phyloP scores from a whole-genome alignment of 2,113 vertebrate species.

The Osmerus eperlanus region DNA sequence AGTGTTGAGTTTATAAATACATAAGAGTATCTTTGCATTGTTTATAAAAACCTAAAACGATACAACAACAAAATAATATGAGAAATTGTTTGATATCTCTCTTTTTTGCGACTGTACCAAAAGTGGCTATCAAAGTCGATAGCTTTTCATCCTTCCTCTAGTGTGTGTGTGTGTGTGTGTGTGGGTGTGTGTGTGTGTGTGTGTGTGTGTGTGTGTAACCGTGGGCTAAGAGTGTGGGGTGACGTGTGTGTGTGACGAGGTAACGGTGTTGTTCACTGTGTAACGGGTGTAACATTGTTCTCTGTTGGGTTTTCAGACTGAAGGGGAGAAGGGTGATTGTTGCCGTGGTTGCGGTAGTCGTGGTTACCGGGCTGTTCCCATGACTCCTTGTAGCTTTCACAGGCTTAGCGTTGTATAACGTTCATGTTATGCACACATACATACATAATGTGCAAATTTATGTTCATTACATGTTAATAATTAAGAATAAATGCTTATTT shows the following conservation, averaged over 20 bases:
- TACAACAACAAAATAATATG: conserved; percentile 58
- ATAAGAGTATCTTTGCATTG: conserved; percentile 88
- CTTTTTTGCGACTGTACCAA: conserved; percentile 93
- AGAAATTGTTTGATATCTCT: conserved; percentile 87
- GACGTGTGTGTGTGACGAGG: not conserved
- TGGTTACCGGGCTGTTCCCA: conserved; percentile 30
- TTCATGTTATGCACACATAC: too few species aligned
- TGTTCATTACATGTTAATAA: too few species aligned
- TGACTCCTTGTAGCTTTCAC: too few species aligned
- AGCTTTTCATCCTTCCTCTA: conserved; percentile 73
- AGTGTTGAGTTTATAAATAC: conserved; percentile 93
- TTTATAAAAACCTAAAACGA: conserved; percentile 82
- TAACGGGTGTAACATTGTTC: conserved; percentile 65
- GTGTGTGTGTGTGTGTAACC: conserved; percentile 56
- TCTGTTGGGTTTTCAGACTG: conserved; percentile 54
- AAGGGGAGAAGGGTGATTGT: conserved; percentile 15
- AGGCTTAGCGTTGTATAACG: too few species aligned
- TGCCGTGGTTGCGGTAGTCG: conserved; percentile 51
- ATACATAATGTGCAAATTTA: too few species aligned
- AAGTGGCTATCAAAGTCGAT: conserved; percentile 93
- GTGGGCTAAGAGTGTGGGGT: conserved; percentile 9
- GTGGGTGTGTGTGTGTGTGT: conserved; percentile 74
- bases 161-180: conserved; percentile 77
- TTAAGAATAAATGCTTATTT: too few species aligned
- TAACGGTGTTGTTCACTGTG: conserved; percentile 58